Conservation (phyloP, 2,113 vertebrate genomes). For the Glaucomys volans region DNA sequence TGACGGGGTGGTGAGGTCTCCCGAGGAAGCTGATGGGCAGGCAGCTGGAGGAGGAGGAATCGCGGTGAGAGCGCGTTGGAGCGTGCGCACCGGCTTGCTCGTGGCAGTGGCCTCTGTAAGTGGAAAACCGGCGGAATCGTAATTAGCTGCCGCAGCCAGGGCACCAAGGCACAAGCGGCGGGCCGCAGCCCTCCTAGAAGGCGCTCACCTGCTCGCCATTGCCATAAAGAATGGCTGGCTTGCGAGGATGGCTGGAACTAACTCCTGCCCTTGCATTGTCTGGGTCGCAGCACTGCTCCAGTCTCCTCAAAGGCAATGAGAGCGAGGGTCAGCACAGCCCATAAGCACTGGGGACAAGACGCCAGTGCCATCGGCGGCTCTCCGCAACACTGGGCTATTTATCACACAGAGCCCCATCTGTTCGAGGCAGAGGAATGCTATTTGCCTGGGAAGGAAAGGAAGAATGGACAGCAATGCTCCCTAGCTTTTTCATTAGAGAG, state of each 20-base stretch:
- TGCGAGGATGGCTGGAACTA: constrained; percentile 63
- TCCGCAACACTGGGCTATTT: constrained; percentile 58
- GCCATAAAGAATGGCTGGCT: constrained; percentile 82
- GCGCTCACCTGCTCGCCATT: constrained; percentile 59
- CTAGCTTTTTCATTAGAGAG: constrained; percentile 51
- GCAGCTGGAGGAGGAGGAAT: neutral
- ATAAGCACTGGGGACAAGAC: constrained; percentile 11
- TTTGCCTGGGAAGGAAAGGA: constrained; percentile 62
- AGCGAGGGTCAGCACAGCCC: constrained; percentile 42
- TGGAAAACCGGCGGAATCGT: constrained; percentile 50
- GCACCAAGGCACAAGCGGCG: too few relatives aligned
- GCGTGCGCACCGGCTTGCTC: rapidly evolving
- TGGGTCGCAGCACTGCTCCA: constrained; percentile 45
- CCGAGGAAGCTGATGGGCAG: neutral
- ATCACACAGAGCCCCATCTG: constrained; percentile 65
- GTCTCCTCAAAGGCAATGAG: constrained; percentile 41
- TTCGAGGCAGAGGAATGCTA: constrained; percentile 31
- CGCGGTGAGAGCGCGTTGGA: neutral
- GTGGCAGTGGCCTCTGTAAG: neutral
- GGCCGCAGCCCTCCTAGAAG: constrained; percentile 67
- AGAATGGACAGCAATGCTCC: constrained; percentile 71
- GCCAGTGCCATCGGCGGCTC: constrained; percentile 23
- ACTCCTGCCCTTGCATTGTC: constrained; percentile 58
- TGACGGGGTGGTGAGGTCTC: neutral
- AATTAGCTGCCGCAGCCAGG: too few relatives aligned